Conservation (phyloP, 64 coral and sea anemone species). For the Dendrophyllia cribrosa region DNA sequence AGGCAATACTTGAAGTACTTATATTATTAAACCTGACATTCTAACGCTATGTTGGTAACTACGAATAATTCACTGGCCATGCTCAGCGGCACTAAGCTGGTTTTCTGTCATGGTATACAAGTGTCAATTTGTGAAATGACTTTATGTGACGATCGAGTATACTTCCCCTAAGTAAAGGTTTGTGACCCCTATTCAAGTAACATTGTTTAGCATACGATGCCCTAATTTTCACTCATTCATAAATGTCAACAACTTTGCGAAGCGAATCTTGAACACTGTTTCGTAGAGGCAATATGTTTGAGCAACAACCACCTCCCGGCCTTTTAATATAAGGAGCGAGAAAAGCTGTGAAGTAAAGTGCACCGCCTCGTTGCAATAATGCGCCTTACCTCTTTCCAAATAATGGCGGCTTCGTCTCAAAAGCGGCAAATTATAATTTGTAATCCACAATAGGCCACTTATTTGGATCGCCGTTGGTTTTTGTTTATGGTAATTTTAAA, state of each 20-base stretch:
- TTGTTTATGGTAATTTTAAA: conserved; percentile 98
- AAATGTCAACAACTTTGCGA: conserved; percentile 20
- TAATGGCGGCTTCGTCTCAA: conserved; percentile 72
- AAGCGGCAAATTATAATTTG: conserved; percentile 80
- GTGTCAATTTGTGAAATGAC: conserved; percentile 92
- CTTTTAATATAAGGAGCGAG: conserved; percentile 33
- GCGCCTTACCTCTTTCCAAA: conserved; percentile 54
- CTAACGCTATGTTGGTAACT: conserved; percentile 77
- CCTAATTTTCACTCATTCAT: conserved; percentile 76
- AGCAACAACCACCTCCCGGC: neutral
- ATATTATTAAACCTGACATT: conserved; percentile 91
- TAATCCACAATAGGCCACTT: conserved; percentile 84
- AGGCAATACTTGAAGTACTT: conserved; percentile 85
- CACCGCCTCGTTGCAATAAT: conserved; percentile 74
- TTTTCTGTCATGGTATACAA: neutral
- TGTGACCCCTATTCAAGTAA: conserved; percentile 54
- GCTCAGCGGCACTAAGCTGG: neutral
- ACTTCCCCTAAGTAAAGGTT: conserved; percentile 52
- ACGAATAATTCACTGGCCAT: conserved; percentile 46
- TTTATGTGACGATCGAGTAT: conserved; percentile 66
- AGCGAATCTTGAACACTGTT: neutral
- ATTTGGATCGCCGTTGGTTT: conserved; percentile 78
- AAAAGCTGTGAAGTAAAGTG: conserved; percentile 94
- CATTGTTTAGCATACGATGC: conserved; percentile 16
- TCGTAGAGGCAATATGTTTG: conserved; percentile 3